Evolutionary conservation across 2,888 invertebrate genomes (phyloP), one percentile per base, ranked within the genome.

Genomic region (Euspilapteryx auroguttella): DNA sequence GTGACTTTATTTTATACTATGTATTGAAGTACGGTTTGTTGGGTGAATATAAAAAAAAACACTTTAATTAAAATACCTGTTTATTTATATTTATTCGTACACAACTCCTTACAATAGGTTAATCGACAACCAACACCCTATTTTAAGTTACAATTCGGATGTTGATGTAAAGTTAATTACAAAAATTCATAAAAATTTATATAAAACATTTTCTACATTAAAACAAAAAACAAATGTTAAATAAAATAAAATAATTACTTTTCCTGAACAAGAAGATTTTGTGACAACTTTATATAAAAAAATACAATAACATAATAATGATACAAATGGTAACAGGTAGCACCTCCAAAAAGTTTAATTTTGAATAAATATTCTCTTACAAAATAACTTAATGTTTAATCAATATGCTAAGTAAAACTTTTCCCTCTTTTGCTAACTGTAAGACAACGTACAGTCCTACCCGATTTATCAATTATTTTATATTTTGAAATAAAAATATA

Each of bases 71-170:
- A 17, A 17, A 17, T 17, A 17, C 17, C 17, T 14, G 9, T 20
- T 10, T 24, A 25, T 31, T 27, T 24, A 65, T 51, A 58, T 59
- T 62, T 50, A 63, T 55, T 55, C 62, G 68, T 52, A 66, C 46
- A 50, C 42, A 52, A 31, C 51, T 56, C 44, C 63, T 63, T 63
- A 68, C 43, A 52, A 50, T 71, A 73, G 57, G 65, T 73, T 71
- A 75, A 57, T 59, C 45, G 43, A 56, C 52, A 58, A 59, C 69
- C 69, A 71, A 71, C 69, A 71, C 65, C 69, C 65, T 56, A 50
- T 47, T 47, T 51, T 56, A 68, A 47, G 55, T 41, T 50, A 47
- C 48, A 8, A 53, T 47, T 39, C 42, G 69, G 68, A 64, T 69
- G 69, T 62, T 61, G 68, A 58, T 53, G 27, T 32, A 31, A 30